Evolutionary conservation across 2,113 vertebrate genomes (phyloP), one percentile per base, ranked within the genome.

Genomic region (Cochlearius cochlearius): DNA sequence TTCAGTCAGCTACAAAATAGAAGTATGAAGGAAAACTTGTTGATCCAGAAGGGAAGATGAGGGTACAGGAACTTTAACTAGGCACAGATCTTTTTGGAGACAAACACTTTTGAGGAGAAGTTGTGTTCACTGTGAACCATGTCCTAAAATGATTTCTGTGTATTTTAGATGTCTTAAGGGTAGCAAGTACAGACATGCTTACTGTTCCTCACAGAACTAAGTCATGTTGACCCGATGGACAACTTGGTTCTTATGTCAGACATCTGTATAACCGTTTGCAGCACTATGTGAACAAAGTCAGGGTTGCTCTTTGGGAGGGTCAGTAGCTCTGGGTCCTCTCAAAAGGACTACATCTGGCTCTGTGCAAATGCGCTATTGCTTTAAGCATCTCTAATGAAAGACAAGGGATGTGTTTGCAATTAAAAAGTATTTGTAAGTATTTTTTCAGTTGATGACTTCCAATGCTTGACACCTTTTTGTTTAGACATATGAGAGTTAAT

Each of bases 391-490:
- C 11, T 53, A n/a, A 67, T 53, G 52, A 77, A 80, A 78, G 39
- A 45, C 26, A 60, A 52, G 58, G 50, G 43, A 26, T 58, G 25
- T 95, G 92, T 74, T 88, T 95, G 86, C 36, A 94, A 77, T 96
- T 94, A 96, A 76, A 58, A 12, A n/a, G 9, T 63, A 30, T 47
- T 86, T 64, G 50, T 38, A 62, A 55, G 52, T 15, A 25, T 60
- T 74, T 82, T 43, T 86, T 66, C 34, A 45, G 25, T 14, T 79
- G 55, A 69, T 94, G 72, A 36, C n/a, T 96, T 95, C 29, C 41
- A 92, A 4, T 21, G 18, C 56, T 90, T 83, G 72, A 92, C 90
- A 94, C 94, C 73, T 91, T 97, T 94, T 88, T 92, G 83, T 84
- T 96, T 94, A 56, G 72, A 58, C 18, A 73, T 81, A 9, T n/a